A percentile compares a stretch with the other conserved stretches of the same genome.
phyloP scores from a whole-genome alignment of 2,113 vertebrate species.

The Chlorocebus sabaeus region DNA sequence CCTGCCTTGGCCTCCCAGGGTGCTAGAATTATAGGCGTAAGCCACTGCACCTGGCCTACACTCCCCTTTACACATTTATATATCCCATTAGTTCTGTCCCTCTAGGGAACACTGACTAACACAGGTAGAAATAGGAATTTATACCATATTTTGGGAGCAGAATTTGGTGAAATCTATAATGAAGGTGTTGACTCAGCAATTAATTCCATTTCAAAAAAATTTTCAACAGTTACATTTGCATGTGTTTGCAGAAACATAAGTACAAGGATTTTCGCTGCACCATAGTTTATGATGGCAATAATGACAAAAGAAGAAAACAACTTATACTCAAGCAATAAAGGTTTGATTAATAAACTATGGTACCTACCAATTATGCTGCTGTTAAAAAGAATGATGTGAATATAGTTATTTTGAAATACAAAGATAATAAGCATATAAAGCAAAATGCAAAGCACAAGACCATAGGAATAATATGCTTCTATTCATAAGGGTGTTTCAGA shows the following conservation, averaged over 20 bases:
- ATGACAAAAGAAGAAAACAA: not conserved
- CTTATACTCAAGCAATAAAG: not conserved
- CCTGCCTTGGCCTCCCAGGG: no score
- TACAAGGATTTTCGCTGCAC: not conserved
- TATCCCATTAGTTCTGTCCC: no score
- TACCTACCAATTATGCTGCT: not conserved
- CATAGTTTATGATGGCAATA: not conserved
- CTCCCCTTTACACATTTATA: no score
- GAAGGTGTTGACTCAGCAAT: not conserved
- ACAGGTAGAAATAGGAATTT: not conserved
- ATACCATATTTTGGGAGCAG: not conserved
- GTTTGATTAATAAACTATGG: not conserved
- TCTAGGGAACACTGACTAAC: no score
- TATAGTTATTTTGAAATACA: not conserved
- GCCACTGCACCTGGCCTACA: no score
- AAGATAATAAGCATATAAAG: not conserved
- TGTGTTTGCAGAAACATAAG: not conserved
- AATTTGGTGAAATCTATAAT: not conserved
- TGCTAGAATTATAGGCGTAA: no score
- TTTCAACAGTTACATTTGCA: not conserved
- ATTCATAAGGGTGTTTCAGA: not conserved
- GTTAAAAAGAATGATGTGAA: not conserved
- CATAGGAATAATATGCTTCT: not conserved
- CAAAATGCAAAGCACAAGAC: not conserved
- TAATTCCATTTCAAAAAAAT: not conserved